Percentiles rank a stretch among this genome's conserved stretches.
Conservation (phyloP, 2,797 vertebrate genomes). For the Amazona finschi region DNA sequence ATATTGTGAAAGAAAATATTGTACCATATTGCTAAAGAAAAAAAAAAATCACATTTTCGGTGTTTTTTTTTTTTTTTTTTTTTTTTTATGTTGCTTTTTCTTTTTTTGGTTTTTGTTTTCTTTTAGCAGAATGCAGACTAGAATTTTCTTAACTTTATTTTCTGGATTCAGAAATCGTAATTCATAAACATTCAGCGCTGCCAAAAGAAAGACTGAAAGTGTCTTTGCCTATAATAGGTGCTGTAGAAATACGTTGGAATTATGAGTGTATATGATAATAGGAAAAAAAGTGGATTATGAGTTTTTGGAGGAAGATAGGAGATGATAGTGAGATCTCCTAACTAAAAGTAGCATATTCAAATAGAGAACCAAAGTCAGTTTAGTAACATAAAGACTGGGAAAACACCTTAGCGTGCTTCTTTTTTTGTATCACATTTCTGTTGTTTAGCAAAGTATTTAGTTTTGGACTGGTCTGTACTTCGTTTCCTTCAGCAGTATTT, state of each 20-base stretch:
- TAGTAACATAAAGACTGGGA: not conserved
- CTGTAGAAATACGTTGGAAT: not conserved
- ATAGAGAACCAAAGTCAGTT: not conserved
- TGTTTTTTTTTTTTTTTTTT: not conserved
- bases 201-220: not conserved
- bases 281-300: not conserved
- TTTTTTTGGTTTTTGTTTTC: not conserved
- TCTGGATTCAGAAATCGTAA: slow-evolving; percentile 6
- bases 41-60: not conserved
- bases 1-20: not conserved
- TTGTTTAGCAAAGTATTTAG: not conserved
- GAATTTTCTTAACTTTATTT: slow-evolving; percentile 11
- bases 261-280: not conserved
- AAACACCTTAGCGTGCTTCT: not conserved
- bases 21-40: not conserved
- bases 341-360: not conserved
- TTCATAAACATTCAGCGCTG: not conserved
- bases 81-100: not conserved
- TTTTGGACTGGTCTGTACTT: not conserved
- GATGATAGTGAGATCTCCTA: not conserved
- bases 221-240: not conserved
- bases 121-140: slow-evolving; percentile 5
- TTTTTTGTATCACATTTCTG: not conserved
- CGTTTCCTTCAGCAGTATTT: not conserved
- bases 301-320: not conserved